Percentiles rank a stretch among this genome's conserved stretches.
Evolutionary conservation across 2,797 vertebrate genomes (phyloP).

Genomic region (Sus cebifrons): DNA sequence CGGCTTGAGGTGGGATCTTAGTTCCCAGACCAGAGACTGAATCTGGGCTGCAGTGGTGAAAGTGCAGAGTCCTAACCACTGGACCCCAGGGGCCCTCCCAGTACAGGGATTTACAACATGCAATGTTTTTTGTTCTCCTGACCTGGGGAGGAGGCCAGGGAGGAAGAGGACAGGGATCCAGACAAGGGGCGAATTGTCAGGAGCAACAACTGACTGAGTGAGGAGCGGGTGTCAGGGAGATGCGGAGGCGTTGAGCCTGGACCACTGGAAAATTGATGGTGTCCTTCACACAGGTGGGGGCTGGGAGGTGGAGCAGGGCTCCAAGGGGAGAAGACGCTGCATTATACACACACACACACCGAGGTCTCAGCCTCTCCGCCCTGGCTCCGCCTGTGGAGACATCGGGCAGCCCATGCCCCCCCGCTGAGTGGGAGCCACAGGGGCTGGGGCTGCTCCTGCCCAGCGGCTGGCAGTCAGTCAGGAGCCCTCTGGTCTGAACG

Average conservation of each 20-base stretch:
- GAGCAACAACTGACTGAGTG: neutral
- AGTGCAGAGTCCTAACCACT: too few species aligned
- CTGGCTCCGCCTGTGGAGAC: too few species aligned
- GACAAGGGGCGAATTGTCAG: neutral
- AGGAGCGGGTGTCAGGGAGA: neutral
- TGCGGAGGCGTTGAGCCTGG: neutral
- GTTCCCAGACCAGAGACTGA: too few species aligned
- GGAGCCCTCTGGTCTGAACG: fast-evolving
- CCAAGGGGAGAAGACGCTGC: neutral
- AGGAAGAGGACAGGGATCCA: neutral
- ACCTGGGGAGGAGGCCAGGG: neutral
- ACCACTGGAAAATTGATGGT: neutral
- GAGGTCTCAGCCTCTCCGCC: neutral
- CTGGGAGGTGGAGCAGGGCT: neutral
- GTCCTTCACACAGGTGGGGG: neutral
- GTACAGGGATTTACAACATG: neutral
- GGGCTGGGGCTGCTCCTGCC: neutral
- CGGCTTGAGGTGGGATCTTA: too few species aligned
- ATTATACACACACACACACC: too few species aligned
- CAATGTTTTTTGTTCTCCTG: neutral
- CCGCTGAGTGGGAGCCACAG: neutral
- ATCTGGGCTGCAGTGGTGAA: too few species aligned
- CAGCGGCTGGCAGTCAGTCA: neutral
- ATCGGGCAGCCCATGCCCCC: fast-evolving
- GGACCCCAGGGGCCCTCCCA: too few species aligned